These are phyloP conservation scores for Phenganax subtilis DNA, from an alignment of 92 coral and sea anemone species.

Conservation along the genomic window DNA sequence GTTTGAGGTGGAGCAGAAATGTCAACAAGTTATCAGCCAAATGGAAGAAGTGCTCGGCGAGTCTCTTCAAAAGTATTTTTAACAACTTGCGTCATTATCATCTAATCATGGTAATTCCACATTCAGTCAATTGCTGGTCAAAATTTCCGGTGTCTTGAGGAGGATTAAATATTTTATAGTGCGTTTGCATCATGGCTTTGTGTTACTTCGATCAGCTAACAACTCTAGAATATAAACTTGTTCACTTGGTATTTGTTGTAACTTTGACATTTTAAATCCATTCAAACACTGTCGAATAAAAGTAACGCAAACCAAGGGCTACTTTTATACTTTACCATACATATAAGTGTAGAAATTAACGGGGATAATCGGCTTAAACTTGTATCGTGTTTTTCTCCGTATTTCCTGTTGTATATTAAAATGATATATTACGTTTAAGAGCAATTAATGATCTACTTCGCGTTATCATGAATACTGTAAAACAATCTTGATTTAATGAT, in stretches of 20 bases:
- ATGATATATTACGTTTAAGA: background rate
- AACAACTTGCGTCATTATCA: slow-evolving; percentile 19
- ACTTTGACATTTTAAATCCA: no score
- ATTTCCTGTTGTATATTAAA: background rate
- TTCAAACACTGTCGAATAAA: background rate
- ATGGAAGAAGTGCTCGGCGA: slow-evolving; percentile 81
- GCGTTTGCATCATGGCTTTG: background rate
- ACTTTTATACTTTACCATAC: background rate
- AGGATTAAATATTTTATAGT: background rate
- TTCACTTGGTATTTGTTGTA: background rate
- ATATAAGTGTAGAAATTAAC: background rate
- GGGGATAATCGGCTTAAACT: background rate
- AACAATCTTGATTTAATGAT: no score
- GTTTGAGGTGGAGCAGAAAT: slow-evolving; percentile 88
- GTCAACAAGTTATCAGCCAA: slow-evolving; percentile 83
- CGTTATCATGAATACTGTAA: background rate
- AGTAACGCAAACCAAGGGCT: background rate
- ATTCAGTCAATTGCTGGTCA: no score
- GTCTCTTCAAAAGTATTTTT: slow-evolving; percentile 78
- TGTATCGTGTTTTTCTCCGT: background rate
- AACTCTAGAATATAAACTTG: background rate
- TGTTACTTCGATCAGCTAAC: background rate
- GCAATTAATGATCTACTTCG: background rate
- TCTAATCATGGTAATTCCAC: background rate
- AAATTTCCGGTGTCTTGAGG: background rate